Percentiles rank a stretch among this genome's conserved stretches.
Evolutionary conservation across 2,113 vertebrate genomes (phyloP).

Genomic region (Eretmochelys imbricata): DNA sequence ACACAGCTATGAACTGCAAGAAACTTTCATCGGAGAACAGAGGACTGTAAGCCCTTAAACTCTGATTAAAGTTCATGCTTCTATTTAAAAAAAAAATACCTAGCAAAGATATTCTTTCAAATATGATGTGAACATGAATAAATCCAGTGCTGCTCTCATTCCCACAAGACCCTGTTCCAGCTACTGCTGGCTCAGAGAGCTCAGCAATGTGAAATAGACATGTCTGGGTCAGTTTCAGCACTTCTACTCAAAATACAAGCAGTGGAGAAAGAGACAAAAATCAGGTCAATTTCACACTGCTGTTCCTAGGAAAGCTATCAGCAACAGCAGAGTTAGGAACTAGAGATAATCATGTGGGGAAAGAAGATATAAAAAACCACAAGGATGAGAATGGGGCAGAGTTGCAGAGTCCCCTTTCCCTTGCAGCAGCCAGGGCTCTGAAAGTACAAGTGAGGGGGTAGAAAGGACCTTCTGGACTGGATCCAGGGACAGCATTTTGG

Average conservation of each 20-base stretch:
- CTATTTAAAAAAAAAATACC: background rate
- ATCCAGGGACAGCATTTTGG: background rate
- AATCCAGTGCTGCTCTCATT: rapidly evolving
- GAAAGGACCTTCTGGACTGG: background rate
- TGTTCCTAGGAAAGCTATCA: background rate
- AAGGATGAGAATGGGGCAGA: background rate
- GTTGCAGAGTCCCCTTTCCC: background rate
- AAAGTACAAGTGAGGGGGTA: background rate
- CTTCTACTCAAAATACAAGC: background rate
- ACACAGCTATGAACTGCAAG: background rate
- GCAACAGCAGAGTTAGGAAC: background rate
- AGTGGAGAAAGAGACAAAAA: background rate
- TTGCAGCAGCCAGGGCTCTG: background rate
- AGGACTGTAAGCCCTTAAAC: background rate
- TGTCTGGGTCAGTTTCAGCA: background rate
- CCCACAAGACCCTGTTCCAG: background rate
- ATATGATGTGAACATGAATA: background rate
- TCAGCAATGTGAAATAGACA: background rate
- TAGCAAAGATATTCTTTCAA: background rate
- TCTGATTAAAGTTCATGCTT: background rate
- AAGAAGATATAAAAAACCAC: background rate
- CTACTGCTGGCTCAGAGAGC: no score
- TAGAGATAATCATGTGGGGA: background rate
- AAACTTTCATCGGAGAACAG: background rate
- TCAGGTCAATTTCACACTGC: background rate